Percentiles rank a stretch among this genome's conserved stretches.
These are phyloP conservation scores for Diachrysia chrysitis DNA, from an alignment of 2,888 invertebrate genomes.

Conservation along the genomic window DNA sequence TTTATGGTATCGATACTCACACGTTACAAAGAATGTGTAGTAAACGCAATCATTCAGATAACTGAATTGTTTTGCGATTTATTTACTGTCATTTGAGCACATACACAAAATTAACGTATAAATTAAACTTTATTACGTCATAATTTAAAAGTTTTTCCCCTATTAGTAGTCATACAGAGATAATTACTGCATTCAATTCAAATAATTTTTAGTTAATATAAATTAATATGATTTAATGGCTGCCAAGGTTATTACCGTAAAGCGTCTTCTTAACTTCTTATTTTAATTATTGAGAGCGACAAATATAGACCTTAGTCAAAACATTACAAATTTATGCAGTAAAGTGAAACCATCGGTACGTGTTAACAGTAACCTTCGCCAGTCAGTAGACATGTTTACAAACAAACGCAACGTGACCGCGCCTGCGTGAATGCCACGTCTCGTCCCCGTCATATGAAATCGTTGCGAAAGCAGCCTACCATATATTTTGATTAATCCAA, in stretches of 20 bases:
- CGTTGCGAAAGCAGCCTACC: constrained; percentile 47
- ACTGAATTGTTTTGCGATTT: no score
- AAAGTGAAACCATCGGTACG: constrained; percentile 54
- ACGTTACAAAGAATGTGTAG: constrained; percentile 68
- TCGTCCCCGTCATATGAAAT: constrained; percentile 52
- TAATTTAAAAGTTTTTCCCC: constrained; percentile 8
- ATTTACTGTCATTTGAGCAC: constrained; percentile 59
- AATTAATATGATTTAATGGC: neutral
- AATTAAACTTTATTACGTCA: constrained; percentile 45
- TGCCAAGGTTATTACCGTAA: neutral
- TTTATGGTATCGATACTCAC: constrained; percentile 66
- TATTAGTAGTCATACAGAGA: no score
- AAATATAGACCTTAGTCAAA: constrained; percentile 35
- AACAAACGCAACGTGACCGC: constrained; percentile 74
- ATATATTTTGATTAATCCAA: constrained; percentile 38
- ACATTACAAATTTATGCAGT: constrained; percentile 38
- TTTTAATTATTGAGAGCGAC: constrained; percentile 1
- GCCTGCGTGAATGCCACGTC: constrained; percentile 68
- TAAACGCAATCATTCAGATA: constrained; percentile 63
- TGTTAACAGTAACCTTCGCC: constrained; percentile 67
- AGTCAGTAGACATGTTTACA: constrained; percentile 73
- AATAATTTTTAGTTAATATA: neutral
- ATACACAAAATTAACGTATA: constrained; percentile 57
- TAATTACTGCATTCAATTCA: neutral
- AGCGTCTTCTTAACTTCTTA: neutral